Conservation (phyloP, 1,140 invertebrate genomes). For the Tyrophagus putrescentiae region DNA sequence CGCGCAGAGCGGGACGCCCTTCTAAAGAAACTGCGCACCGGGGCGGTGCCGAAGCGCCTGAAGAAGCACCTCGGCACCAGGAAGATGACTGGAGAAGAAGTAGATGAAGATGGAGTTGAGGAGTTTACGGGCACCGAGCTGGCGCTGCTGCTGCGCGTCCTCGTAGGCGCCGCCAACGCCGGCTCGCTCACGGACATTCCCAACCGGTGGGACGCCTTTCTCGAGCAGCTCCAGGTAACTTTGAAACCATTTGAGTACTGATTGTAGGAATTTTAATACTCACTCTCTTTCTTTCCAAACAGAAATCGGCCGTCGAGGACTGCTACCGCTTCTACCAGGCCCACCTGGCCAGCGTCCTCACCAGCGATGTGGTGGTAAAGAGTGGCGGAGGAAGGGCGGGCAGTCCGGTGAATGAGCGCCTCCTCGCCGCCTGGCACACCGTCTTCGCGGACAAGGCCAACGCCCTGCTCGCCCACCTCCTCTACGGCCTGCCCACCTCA, state of each 20-base stretch:
- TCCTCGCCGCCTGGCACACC: background rate
- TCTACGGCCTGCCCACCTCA: slow-evolving; percentile 7
- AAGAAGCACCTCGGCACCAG: too few species aligned
- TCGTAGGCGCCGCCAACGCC: slow-evolving; percentile 27
- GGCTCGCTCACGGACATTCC: slow-evolving; percentile 27
- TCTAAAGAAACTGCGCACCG: slow-evolving; percentile 22
- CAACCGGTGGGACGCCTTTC: slow-evolving; percentile 26
- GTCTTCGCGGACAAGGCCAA: background rate
- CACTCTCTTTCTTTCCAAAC: too few species aligned
- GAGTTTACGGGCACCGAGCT: slow-evolving; percentile 25
- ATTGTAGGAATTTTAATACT: too few species aligned
- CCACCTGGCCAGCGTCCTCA: slow-evolving; percentile 22
- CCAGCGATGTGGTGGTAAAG: too few species aligned
- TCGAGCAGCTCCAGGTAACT: slow-evolving; percentile 23
- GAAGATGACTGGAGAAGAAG: too few species aligned
- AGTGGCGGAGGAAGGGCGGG: too few species aligned
- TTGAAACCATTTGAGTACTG: too few species aligned
- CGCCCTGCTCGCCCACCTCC: slow-evolving; percentile 13
- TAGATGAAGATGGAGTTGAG: too few species aligned
- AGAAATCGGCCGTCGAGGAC: slow-evolving; percentile 26
- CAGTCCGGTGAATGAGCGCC: background rate
- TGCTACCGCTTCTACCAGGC: slow-evolving; percentile 24
- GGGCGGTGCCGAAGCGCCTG: slow-evolving; percentile 25
- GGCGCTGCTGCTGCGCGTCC: slow-evolving; percentile 22
- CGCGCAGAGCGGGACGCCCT: slow-evolving; percentile 24